Conservation (phyloP, 2,888 invertebrate species). For the Galeruca laticollis region DNA sequence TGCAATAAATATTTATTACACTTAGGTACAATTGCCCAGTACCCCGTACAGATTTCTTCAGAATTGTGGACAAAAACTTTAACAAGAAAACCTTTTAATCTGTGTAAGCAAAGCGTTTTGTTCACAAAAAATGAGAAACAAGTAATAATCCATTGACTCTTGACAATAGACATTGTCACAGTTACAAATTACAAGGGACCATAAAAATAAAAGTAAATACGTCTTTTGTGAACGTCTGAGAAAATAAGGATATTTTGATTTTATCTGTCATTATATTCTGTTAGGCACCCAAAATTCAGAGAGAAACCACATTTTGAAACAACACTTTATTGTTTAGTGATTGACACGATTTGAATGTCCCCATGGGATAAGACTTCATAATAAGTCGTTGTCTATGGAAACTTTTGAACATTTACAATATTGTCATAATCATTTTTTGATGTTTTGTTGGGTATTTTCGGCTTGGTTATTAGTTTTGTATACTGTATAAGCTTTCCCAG, state of each 20-base stretch:
- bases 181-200: constrained; percentile 46
- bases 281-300: background rate
- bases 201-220: constrained; percentile 47
- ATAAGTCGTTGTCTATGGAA: no score
- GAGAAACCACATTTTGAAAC: background rate
- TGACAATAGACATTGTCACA: constrained; percentile 33
- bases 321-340: background rate
- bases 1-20: constrained; percentile 37
- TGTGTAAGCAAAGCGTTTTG: constrained; percentile 37
- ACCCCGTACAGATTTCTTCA: constrained; percentile 27
- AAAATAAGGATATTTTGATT: constrained; percentile 13
- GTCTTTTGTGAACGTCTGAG: constrained; percentile 21
- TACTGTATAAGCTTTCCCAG: no score
- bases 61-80: constrained; percentile 30
- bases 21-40: constrained; percentile 22
- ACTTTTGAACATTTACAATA: no score
- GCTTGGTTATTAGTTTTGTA: no score
- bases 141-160: background rate
- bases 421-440: no score
- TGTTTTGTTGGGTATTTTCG: no score
- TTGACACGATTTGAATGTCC: no score
- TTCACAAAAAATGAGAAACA: constrained; percentile 31
- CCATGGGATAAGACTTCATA: no score
- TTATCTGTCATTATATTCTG: background rate
- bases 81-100: constrained; percentile 41